Base-by-base conservation (phyloP, 2,797 vertebrate species). In the Buceros bicornis region DNA sequence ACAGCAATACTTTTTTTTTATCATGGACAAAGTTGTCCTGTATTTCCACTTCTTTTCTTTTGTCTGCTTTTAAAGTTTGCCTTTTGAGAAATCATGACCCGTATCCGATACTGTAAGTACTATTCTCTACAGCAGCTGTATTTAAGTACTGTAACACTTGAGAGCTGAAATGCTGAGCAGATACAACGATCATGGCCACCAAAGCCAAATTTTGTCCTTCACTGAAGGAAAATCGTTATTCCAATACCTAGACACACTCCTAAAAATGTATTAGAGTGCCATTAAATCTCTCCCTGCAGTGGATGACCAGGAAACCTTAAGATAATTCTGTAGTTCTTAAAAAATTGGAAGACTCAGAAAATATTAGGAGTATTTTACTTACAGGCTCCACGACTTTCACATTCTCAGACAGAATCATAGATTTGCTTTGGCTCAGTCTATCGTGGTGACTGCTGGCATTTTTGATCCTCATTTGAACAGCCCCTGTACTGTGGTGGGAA, bases 341-440 rank as follows among this genome's bases (percentile, higher is more conserved):
- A 87, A 56, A 37, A 50, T 2, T 10, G 18, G 31, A 62, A 76
- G 42, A 65, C 16, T 72, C 22, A 48, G 35, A 56, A 90, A 88
- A 85, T 24, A 56, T 21, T 56, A 25, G 24, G 11, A 33, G 6
- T 45, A 21, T 71, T 95, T 87, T 95, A 98, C 99, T 98, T 97
- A 99, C 99, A 7, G 98, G 98, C 96, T 98, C 99, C 43, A 89
- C 56, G 33, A 98, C 95, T 71, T 98, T 98, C 81, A 98, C 97
- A 1, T 97, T 97, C 16, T 99, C 99, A 4, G 98, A 98, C 33
- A 99, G 97, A 86, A 99, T 98, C 99, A 99, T 98, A 40, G 99
- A 99, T 98, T 99, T 99, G 95, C 99, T 99, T 97, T 99, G 99
- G 93, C 99, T 99, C 77, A 99, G 98, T 48, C 99, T 98, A 21